These are phyloP conservation scores for Crotophaga sulcirostris DNA, from an alignment of 2,113 vertebrate species.

Conservation along the genomic window DNA sequence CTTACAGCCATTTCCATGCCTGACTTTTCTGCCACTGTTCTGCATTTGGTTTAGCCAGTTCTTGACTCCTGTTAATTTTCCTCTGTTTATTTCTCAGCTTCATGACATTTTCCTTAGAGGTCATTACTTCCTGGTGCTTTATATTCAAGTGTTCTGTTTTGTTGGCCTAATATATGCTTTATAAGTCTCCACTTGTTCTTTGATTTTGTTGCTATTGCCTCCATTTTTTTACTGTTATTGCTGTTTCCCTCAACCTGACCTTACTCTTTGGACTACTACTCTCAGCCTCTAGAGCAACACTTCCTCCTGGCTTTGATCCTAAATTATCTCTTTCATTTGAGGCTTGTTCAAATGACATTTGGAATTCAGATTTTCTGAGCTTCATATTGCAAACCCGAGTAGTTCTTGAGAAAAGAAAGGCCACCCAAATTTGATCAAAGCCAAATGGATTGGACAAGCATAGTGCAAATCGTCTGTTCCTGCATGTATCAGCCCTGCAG, in stretches of 20 bases:
- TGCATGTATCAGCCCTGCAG: background rate
- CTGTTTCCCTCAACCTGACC: background rate
- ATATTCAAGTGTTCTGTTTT: background rate
- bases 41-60: background rate
- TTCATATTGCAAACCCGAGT: background rate
- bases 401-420: background rate
- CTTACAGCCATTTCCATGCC: background rate
- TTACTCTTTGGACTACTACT: background rate
- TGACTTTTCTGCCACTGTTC: background rate
- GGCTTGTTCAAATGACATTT: background rate
- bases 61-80: background rate
- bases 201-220: background rate
- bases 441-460: background rate
- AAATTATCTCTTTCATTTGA: constrained; percentile 15
- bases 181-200: background rate
- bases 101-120: background rate
- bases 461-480: background rate
- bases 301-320: background rate
- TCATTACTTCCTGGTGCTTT: background rate
- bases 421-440: background rate
- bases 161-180: background rate
- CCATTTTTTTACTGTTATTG: background rate
- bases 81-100: background rate
- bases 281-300: background rate
- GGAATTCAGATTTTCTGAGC: background rate